Evolutionary conservation across 2,888 invertebrate genomes (phyloP).

Genomic region (Phorcus lineatus): DNA sequence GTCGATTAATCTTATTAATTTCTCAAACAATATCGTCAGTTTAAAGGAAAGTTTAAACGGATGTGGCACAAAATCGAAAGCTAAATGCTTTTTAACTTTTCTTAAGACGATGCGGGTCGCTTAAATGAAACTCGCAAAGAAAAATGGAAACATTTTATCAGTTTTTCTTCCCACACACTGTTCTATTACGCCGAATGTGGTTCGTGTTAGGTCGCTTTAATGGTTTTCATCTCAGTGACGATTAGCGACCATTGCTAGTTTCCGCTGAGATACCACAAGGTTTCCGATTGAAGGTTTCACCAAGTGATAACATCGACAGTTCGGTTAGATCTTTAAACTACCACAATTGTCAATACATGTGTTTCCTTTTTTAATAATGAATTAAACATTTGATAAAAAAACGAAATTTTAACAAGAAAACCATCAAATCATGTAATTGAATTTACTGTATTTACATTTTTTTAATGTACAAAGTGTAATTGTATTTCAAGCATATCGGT

Average conservation of each 20-base stretch:
- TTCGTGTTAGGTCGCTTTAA: slow-evolving; percentile 1
- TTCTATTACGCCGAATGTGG: background rate
- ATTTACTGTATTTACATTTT: too few relatives aligned
- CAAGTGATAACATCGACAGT: background rate
- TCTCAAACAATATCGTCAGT: background rate
- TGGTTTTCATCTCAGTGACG: slow-evolving; percentile 5
- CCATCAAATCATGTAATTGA: too few relatives aligned
- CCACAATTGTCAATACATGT: too few relatives aligned
- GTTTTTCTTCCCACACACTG: background rate
- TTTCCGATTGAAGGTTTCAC: slow-evolving; percentile 7
- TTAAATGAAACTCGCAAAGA: background rate
- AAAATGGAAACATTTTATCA: background rate
- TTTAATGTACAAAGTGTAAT: too few relatives aligned
- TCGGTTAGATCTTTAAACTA: background rate
- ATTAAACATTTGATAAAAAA: too few relatives aligned
- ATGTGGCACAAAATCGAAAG: background rate
- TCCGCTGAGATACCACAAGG: background rate
- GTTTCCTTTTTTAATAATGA: too few relatives aligned
- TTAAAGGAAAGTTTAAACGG: background rate
- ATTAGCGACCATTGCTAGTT: background rate
- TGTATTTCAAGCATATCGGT: too few relatives aligned
- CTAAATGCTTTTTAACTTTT: background rate
- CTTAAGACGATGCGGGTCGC: background rate
- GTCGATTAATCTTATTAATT: background rate
- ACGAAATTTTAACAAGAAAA: too few relatives aligned